phyloP scores from a whole-genome alignment of 2,113 vertebrate species.

The Phyllopteryx taeniolatus region DNA sequence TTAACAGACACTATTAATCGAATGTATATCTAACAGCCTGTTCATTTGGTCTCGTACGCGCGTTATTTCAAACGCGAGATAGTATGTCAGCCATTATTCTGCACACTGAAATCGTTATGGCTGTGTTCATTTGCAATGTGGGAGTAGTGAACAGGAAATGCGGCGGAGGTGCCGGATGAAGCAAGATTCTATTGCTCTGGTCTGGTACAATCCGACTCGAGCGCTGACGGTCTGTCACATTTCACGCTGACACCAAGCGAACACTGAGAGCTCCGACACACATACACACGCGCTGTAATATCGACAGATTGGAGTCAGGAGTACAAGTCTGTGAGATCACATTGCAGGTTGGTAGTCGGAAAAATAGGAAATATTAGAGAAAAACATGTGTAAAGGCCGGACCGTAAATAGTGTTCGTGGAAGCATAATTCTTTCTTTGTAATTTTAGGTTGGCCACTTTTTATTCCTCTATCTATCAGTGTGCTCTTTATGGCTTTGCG shows the following conservation, averaged over 20 bases:
- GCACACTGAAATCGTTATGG: neutral
- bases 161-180: conserved; percentile 28
- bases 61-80: neutral
- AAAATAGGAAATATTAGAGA: conserved; percentile 14
- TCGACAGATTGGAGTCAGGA: conserved; percentile 50
- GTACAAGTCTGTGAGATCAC: conserved; percentile 38
- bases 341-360: conserved; percentile 45
- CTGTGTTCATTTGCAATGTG: neutral
- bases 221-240: conserved; percentile 78
- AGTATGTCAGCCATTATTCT: neutral
- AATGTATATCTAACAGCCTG: conserved; percentile 9
- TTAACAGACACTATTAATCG: conserved; percentile 45
- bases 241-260: conserved; percentile 74
- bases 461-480: conserved; percentile 10
- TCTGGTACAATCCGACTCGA: conserved; percentile 64
- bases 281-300: conserved; percentile 40
- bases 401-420: conserved; percentile 45
- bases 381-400: conserved; percentile 3
- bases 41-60: neutral
- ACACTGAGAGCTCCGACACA: conserved; percentile 42
- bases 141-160: neutral
- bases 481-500: conserved; percentile 18
- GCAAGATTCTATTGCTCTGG: conserved; percentile 47
- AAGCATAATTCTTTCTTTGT: conserved; percentile 55
- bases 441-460: conserved; percentile 60